A percentile compares a stretch with the other conserved stretches of the same genome.
These are phyloP conservation scores for Perithous albicinctus DNA, from an alignment of 2,888 invertebrate species.

Conservation along the genomic window DNA sequence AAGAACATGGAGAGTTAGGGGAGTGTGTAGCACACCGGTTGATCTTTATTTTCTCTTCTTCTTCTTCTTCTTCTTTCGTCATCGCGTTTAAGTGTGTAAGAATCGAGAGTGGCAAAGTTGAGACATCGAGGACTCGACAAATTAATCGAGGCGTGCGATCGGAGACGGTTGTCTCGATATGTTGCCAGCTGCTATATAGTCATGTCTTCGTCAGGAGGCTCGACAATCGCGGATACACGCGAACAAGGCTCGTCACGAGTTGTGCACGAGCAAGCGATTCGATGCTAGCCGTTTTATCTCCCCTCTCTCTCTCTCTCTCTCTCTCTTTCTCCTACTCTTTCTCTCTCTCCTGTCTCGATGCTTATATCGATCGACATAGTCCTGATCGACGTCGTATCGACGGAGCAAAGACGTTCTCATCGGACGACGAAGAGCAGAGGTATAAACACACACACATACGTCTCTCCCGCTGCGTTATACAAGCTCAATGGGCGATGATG, in stretches of 20 bases:
- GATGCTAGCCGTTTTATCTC: not conserved
- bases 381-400: constrained; percentile 8
- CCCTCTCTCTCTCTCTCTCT: constrained; percentile 1
- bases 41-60: no score
- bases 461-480: constrained; percentile 30
- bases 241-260: constrained; percentile 8
- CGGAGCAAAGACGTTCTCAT: constrained; percentile 2
- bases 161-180: not conserved
- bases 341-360: no score
- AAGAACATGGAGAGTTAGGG: not conserved
- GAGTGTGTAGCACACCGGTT: not conserved
- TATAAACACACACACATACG: not conserved
- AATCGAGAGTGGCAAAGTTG: not conserved
- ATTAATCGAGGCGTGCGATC: constrained; percentile 14
- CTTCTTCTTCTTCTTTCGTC: constrained; percentile 22
- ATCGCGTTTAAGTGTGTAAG: constrained; percentile 5
- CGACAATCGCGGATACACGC: constrained; percentile 8
- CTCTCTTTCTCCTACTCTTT: not conserved
- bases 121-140: constrained; percentile 34
- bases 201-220: not conserved
- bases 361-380: constrained; percentile 35
- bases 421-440: not conserved
- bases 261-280: not conserved
- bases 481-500: constrained; percentile 20
- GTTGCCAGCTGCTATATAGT: not conserved